Percentiles rank a stretch among this genome's conserved stretches.
Evolutionary conservation across 2,888 invertebrate species (phyloP).

Genomic region (Sericinus montela): DNA sequence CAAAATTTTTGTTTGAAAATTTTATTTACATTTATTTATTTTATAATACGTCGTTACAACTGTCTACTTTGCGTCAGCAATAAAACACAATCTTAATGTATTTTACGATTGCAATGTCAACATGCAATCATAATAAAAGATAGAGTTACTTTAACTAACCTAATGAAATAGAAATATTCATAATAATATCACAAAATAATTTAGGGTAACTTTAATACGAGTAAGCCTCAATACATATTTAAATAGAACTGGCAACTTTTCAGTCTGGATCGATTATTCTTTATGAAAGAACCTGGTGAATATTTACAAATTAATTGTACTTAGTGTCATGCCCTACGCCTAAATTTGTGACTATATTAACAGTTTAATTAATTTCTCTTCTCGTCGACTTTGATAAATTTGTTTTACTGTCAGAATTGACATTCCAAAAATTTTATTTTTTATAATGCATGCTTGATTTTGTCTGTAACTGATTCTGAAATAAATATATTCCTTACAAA

Average conservation of each 20-base stretch:
- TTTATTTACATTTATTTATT: conserved; percentile 77
- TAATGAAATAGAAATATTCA: conserved; percentile 45
- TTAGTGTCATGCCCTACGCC: conserved; percentile 14
- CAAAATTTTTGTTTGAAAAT: conserved; percentile 54
- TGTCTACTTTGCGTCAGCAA: conserved; percentile 29
- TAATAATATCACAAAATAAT: conserved; percentile 75
- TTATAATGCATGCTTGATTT: too few species aligned
- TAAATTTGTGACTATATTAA: conserved; percentile 19
- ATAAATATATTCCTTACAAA: too few species aligned
- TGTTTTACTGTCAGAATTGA: too few species aligned
- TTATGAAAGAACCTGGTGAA: conserved; percentile 19
- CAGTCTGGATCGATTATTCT: conserved; percentile 26
- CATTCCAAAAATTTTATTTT: too few species aligned
- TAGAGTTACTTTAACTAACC: conserved; percentile 21
- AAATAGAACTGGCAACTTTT: conserved; percentile 23
- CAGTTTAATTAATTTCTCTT: neutral
- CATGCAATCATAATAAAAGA: conserved; percentile 20
- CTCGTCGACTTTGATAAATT: too few species aligned
- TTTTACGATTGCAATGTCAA: conserved; percentile 1
- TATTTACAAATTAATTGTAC: conserved; percentile 21
- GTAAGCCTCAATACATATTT: conserved; percentile 54
- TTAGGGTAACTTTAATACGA: conserved; percentile 64
- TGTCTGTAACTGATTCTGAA: too few species aligned
- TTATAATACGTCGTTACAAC: conserved; percentile 65
- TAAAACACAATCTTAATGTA: conserved; percentile 1